These are phyloP conservation scores for Pituophis catenifer DNA, from an alignment of 2,113 vertebrate genomes.

Conservation along the genomic window DNA sequence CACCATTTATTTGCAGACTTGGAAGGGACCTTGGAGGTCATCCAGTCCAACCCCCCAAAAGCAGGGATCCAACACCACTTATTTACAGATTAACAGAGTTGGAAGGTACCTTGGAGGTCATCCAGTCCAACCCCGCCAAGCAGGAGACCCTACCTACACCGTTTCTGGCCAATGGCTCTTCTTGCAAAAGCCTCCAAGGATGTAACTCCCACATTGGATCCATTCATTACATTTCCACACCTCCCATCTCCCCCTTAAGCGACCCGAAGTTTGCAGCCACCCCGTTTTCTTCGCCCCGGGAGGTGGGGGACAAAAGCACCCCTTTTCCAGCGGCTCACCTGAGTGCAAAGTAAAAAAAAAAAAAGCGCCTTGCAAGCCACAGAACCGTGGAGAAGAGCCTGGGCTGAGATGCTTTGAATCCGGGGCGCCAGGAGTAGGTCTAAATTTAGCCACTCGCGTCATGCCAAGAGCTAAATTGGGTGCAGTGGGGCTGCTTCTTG, in stretches of 20 bases:
- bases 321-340: background rate
- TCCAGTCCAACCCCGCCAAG: no score
- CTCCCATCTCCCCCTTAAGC: fast-evolving
- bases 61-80: no score
- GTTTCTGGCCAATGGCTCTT: no score
- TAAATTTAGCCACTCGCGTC: background rate
- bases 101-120: no score
- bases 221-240: background rate
- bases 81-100: no score
- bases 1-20: no score
- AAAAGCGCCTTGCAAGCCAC: background rate
- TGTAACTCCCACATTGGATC: no score
- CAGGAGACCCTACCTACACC: no score
- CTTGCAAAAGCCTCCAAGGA: no score
- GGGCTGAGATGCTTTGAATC: background rate
- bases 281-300: background rate
- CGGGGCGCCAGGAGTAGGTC: background rate
- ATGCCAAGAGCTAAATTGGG: background rate
- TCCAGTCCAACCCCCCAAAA: no score
- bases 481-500: background rate
- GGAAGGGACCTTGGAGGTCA: no score
- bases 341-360: background rate
- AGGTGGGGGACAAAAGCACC: background rate
- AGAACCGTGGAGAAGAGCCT: background rate
- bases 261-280: background rate